Evolutionary conservation across 2,113 vertebrate species (phyloP).

Genomic region (Helogale parvula): DNA sequence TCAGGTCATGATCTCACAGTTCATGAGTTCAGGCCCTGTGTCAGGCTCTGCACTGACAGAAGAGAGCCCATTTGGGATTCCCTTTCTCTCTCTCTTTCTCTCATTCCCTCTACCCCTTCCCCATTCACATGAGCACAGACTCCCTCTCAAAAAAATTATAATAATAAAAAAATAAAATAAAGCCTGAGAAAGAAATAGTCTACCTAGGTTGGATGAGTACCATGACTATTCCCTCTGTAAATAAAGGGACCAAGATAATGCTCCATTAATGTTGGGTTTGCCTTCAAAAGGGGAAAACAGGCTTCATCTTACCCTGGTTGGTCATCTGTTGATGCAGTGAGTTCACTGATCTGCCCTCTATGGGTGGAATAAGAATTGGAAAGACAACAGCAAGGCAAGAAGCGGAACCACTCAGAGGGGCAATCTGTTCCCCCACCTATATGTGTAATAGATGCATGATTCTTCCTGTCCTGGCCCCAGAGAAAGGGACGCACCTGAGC

Average conservation of each 20-base stretch:
- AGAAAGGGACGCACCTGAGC: not conserved
- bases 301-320: fast-evolving
- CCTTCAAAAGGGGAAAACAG: not conserved
- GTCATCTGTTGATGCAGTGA: not conserved
- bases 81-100: too few relatives aligned
- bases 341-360: not conserved
- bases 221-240: not conserved
- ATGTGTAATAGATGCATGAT: fast-evolving
- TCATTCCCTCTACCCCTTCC: too few relatives aligned
- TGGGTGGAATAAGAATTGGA: fast-evolving
- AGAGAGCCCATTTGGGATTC: too few relatives aligned
- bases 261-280: not conserved
- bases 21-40: too few relatives aligned
- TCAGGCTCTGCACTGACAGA: too few relatives aligned
- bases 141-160: too few relatives aligned
- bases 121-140: too few relatives aligned
- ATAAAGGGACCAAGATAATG: not conserved
- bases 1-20: too few relatives aligned
- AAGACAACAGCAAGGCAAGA: not conserved
- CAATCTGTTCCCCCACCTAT: too few relatives aligned
- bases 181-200: not conserved
- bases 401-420: not conserved
- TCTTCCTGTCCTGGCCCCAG: not conserved
- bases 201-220: not conserved
- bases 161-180: too few relatives aligned